A percentile compares a stretch with the other conserved stretches of the same genome.
phyloP scores from a whole-genome alignment of 2,797 vertebrate genomes.

The Danio jaintianensis region DNA sequence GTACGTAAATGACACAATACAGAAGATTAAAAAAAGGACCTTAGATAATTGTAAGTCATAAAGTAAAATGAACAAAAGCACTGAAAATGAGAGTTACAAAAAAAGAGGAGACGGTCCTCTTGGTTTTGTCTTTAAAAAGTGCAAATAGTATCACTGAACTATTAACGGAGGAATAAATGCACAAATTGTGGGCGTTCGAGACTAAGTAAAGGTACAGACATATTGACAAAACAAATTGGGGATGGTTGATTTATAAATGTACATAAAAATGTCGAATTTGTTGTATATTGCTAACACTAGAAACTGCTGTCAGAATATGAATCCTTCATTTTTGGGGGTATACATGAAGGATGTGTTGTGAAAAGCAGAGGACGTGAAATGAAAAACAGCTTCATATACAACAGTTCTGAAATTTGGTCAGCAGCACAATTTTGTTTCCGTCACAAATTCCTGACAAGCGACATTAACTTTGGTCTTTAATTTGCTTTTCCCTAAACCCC shows the following conservation, averaged over 20 bases:
- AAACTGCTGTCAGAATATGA: constrained; percentile 37
- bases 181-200: constrained; percentile 53
- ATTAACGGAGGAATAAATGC: constrained; percentile 74
- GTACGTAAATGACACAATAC: constrained; percentile 47
- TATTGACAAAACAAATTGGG: constrained; percentile 37
- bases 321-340: constrained; percentile 39
- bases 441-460: constrained; percentile 53
- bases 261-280: constrained; percentile 31
- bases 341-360: neutral
- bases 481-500: constrained; percentile 62
- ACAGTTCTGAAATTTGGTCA: constrained; percentile 58
- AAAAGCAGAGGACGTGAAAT: constrained; percentile 13
- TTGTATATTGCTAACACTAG: constrained; percentile 31
- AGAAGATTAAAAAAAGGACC: constrained; percentile 28
- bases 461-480: constrained; percentile 61
- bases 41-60: constrained; percentile 37
- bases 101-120: constrained; percentile 65
- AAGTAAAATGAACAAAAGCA: constrained; percentile 46
- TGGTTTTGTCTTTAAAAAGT: constrained; percentile 73
- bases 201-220: constrained; percentile 20
- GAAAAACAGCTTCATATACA: constrained; percentile 35
- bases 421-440: constrained; percentile 54
- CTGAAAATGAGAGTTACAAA: constrained; percentile 69
- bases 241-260: constrained; percentile 23
- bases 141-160: constrained; percentile 76